phyloP scores from a whole-genome alignment of 2,888 invertebrate species.

The Antheraea assamensis region DNA sequence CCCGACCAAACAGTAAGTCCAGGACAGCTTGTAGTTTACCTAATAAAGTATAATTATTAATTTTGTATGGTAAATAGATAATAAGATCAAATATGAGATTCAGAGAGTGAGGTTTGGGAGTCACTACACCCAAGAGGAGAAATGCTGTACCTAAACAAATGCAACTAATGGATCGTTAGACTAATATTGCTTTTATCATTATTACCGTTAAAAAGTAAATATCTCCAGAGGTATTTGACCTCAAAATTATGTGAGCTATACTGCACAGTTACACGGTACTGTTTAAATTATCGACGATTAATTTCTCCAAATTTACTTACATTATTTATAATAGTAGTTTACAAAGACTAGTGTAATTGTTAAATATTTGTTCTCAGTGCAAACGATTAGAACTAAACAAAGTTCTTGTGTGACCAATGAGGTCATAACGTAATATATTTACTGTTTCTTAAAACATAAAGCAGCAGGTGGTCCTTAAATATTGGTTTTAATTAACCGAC shows the following conservation, averaged over 20 bases:
- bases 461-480: not conserved
- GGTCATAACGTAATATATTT: not conserved
- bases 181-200: not conserved
- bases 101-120: not conserved
- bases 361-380: not conserved
- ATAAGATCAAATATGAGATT: not conserved
- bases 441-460: not conserved
- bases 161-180: not conserved
- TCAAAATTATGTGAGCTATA: too few species aligned
- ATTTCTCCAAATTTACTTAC: not conserved
- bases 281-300: not conserved
- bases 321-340: not conserved
- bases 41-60: conserved; percentile 29
- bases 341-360: not conserved
- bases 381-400: not conserved
- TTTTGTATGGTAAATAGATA: not conserved
- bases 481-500: not conserved
- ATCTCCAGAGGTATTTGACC: not conserved
- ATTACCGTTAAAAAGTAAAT: not conserved
- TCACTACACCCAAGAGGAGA: not conserved
- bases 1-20: conserved; percentile 73
- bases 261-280: not conserved
- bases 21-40: conserved; percentile 67
- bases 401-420: not conserved
- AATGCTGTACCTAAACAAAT: not conserved